Evolutionary conservation across 2,797 vertebrate genomes (phyloP).

Genomic region (Lepus oiostolus): DNA sequence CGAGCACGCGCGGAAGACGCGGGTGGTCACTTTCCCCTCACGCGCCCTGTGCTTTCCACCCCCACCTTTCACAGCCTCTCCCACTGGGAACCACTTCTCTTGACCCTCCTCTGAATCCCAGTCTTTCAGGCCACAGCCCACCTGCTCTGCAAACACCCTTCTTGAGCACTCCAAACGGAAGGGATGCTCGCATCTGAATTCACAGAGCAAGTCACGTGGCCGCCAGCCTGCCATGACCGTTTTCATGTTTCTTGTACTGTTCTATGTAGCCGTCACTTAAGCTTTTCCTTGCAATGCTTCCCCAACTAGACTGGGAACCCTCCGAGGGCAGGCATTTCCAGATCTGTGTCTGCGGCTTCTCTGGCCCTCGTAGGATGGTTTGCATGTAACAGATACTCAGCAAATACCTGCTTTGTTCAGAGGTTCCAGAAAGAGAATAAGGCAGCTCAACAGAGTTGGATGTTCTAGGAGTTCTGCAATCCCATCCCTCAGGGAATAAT

Average conservation of each 20-base stretch:
- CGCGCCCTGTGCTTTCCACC: background rate
- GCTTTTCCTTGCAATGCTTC: conserved; percentile 56
- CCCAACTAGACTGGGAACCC: background rate
- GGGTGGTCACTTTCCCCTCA: background rate
- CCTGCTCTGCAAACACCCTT: conserved; percentile 38
- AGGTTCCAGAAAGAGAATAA: conserved; percentile 20
- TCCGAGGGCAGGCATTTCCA: background rate
- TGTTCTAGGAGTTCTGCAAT: background rate
- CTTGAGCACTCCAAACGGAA: conserved; percentile 52
- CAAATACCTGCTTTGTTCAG: conserved; percentile 56
- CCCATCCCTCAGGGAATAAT: background rate
- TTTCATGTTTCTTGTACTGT: conserved; percentile 65
- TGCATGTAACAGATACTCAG: conserved; percentile 34
- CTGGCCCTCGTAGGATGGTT: background rate
- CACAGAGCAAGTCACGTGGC: background rate
- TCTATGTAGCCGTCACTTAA: conserved; percentile 45
- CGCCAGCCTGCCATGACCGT: conserved; percentile 57
- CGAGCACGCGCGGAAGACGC: background rate
- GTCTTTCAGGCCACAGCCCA: conserved; percentile 43
- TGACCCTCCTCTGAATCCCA: conserved; percentile 15
- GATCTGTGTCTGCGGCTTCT: conserved; percentile 6
- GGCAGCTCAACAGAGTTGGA: background rate
- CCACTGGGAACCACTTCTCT: background rate
- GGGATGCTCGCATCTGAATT: background rate
- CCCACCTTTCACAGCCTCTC: background rate